Evolutionary conservation across 2,113 vertebrate genomes (phyloP), one percentile per base, ranked within the genome.

Genomic region (Nettapus auritus): DNA sequence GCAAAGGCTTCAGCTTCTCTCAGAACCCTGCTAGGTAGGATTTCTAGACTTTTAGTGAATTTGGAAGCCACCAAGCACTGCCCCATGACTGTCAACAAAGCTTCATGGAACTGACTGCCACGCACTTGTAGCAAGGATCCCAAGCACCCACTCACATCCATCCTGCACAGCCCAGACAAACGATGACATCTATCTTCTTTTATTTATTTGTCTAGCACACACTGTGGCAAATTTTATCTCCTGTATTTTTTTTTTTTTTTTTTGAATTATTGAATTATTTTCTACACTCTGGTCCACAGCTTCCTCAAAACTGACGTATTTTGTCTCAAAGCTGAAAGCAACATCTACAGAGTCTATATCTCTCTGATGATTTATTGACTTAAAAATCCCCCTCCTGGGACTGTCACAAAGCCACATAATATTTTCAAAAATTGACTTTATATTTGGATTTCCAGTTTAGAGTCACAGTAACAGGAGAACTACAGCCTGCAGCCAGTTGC

Each of bases 171-270:
- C 34, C 50, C 21, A 5, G 69, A 2, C 2, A 1, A 50, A 28
- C 23, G n/a, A 19, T 6, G 7, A 12, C 10, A 40, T 28, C 5
- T 3, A 5, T 48, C 29, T 13, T 31, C n/a, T 40, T 50, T 25
- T 21, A 36, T 42, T 66, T 38, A 84, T 19, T 38, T 31, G 15
- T 46, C 53, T 34, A 11, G 56, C 40, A 16, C 42, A 10, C 48
- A 12, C 3, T 0, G 0, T 0, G 1, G 11, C 12, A 67, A n/a
- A 6, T 52, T 81, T 20, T 8, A 2, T 16, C 28, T 21, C 55
- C 34, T 19, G 23, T 5, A 3, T 18, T 21, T 48, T 75, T 66
- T 46, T 55, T 5, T 5, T 3, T 18, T 21, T 46, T 75, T 66
- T 52, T 55, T 7, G 36, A 85, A 8, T 7, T 48, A 23, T 3